Evolutionary conservation across 1,140 invertebrate genomes (phyloP).

Genomic region (Cotesia vestalis): DNA sequence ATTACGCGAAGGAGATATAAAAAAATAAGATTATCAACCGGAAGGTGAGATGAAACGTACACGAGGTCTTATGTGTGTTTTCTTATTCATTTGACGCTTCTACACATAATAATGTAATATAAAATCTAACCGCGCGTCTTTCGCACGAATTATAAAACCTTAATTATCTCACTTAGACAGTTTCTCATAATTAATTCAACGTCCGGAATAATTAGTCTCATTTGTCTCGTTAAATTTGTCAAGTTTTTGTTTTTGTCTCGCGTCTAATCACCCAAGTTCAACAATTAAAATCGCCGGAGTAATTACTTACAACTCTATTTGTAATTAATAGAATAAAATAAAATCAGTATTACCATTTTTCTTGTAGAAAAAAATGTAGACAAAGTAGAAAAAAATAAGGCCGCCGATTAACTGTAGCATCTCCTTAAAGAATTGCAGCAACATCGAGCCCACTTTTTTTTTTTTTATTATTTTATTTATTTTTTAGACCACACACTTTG

Average conservation of each 20-base stretch:
- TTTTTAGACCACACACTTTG: constrained; percentile 5
- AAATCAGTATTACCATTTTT: constrained; percentile 56
- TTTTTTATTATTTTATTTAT: constrained; percentile 17
- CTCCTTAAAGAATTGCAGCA: constrained; percentile 53
- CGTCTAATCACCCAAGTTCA: too few species aligned
- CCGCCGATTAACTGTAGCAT: constrained; percentile 61
- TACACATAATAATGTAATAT: too few species aligned
- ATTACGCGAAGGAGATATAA: not conserved
- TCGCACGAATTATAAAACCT: constrained; percentile 21
- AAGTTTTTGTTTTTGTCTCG: not conserved
- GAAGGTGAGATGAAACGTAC: constrained; percentile 21
- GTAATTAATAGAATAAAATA: not conserved
- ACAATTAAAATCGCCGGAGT: too few species aligned
- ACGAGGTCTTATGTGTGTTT: not conserved
- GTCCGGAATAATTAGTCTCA: constrained; percentile 32
- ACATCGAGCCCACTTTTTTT: constrained; percentile 45
- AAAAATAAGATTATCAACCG: constrained; percentile 28
- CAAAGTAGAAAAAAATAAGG: constrained; percentile 56
- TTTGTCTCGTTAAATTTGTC: constrained; percentile 26
- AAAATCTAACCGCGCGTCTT: constrained; percentile 13
- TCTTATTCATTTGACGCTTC: not conserved
- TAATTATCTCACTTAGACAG: constrained; percentile 11
- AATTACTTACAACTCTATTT: too few species aligned
- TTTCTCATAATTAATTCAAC: constrained; percentile 29
- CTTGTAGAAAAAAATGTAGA: constrained; percentile 54